These are phyloP conservation scores for Cirrhinus molitorella DNA, from an alignment of 2,797 vertebrate genomes.

Conservation along the genomic window DNA sequence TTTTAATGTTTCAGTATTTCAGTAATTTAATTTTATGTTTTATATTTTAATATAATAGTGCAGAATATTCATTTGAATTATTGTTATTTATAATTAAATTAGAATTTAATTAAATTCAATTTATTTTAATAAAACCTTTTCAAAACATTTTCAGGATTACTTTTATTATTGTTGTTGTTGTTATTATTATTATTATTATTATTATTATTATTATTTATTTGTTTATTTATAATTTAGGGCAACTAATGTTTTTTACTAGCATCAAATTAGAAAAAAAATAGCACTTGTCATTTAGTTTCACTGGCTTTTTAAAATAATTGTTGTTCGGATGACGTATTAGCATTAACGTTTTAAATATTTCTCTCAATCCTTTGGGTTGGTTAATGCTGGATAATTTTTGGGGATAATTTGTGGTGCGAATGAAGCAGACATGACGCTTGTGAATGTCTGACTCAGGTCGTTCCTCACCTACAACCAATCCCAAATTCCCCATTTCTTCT, in stretches of 20 bases:
- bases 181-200: too few species aligned
- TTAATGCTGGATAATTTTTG: neutral
- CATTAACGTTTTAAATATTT: neutral
- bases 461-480: neutral
- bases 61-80: too few species aligned
- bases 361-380: neutral
- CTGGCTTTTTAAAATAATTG: neutral
- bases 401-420: neutral
- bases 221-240: neutral
- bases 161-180: neutral
- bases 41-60: too few species aligned
- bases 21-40: too few species aligned
- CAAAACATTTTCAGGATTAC: neutral
- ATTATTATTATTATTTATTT: neutral
- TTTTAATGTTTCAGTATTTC: too few species aligned
- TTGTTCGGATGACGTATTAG: too few species aligned
- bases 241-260: neutral
- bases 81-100: too few species aligned
- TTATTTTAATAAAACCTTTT: neutral
- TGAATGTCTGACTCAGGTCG: constrained; percentile 19
- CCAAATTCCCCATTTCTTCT: neutral
- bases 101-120: neutral
- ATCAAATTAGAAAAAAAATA: neutral
- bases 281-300: neutral
- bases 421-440: neutral